A percentile compares a stretch with the other conserved stretches of the same genome.
Evolutionary conservation across 2,113 vertebrate species (phyloP).

Genomic region (Orthonyx spaldingii): DNA sequence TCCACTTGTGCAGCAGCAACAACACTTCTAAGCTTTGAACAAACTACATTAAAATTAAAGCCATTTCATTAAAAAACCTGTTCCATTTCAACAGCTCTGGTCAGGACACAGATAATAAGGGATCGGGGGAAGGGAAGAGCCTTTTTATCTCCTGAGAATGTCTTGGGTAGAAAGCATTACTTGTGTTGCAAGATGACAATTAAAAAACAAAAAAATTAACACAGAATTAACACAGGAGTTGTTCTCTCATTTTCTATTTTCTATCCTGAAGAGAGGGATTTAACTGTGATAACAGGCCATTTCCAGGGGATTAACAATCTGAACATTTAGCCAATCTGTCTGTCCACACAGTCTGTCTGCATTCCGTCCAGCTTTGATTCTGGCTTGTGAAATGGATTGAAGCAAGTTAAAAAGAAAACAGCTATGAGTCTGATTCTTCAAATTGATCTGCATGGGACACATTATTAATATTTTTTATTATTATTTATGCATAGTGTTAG

Average conservation of each 20-base stretch:
- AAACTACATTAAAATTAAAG: conserved; percentile 46
- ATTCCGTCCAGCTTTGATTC: neutral
- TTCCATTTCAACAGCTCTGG: neutral
- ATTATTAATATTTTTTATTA: neutral
- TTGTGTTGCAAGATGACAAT: neutral
- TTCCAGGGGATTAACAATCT: neutral
- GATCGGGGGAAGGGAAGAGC: neutral
- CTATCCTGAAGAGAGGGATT: neutral
- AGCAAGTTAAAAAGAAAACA: neutral
- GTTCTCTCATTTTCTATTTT: neutral
- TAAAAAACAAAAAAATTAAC: neutral
- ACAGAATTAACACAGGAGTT: neutral
- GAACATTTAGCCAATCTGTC: neutral
- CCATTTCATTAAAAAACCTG: conserved; percentile 11
- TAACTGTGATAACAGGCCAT: neutral
- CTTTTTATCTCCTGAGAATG: neutral
- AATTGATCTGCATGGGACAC: neutral
- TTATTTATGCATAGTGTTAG: neutral
- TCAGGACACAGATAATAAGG: neutral
- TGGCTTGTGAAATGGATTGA: neutral
- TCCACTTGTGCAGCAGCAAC: neutral
- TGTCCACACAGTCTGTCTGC: neutral
- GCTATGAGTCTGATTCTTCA: neutral
- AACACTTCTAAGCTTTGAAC: neutral
- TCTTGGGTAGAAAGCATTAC: neutral